phyloP scores from a whole-genome alignment of 2,113 vertebrate species.

The Grallaria varia region DNA sequence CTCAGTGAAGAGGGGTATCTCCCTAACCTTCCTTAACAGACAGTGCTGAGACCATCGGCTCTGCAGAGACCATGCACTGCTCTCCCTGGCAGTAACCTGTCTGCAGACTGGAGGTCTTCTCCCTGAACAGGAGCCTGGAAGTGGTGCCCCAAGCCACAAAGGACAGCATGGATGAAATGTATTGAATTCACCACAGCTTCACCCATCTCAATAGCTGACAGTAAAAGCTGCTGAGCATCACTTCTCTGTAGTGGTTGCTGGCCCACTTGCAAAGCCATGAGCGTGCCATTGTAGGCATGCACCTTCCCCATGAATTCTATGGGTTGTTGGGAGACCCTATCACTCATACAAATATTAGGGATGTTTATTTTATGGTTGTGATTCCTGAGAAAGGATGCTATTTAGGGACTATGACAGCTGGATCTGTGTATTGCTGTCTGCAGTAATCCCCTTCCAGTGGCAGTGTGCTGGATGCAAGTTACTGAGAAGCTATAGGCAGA shows the following conservation, averaged over 20 bases:
- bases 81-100: neutral
- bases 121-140: neutral
- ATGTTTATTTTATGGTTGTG: neutral
- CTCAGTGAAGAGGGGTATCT: neutral
- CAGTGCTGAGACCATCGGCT: neutral
- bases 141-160: too few relatives aligned
- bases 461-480: neutral
- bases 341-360: neutral
- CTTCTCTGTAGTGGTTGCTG: neutral
- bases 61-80: neutral
- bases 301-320: neutral
- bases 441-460: neutral
- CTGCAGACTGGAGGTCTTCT: neutral
- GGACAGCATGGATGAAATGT: neutral
- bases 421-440: neutral
- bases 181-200: neutral
- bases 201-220: neutral
- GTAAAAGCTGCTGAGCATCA: neutral
- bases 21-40: neutral
- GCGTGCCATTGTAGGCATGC: rapidly evolving
- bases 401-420: neutral
- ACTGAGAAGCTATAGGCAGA: neutral
- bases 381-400: neutral
- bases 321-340: neutral
- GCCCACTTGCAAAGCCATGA: neutral